Evolutionary conservation across 1,140 invertebrate species (phyloP), one percentile per base, ranked within the genome.

Genomic region (Camponotus pennsylvanicus): DNA sequence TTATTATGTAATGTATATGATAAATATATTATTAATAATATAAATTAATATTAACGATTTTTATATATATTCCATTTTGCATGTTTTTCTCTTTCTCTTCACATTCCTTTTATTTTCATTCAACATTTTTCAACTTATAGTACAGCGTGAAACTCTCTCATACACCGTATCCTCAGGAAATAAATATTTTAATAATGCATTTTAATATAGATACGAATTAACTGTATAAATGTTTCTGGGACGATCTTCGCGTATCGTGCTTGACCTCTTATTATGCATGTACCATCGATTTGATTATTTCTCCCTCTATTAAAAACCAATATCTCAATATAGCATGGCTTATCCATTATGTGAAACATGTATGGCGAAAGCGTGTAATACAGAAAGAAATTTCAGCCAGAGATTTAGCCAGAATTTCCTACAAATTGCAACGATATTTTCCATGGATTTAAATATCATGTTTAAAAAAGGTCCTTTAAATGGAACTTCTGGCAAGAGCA

Each of bases 161-260:
- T 77, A 89, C 88, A 89, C 77, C 76, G 37, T 49, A 57, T 76
- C 71, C 55, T 61, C 64, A 77, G 59, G 57, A 67, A 66, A 89
- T 86, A 78, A 76, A 82, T 63, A 55, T 27, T 66, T 64, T 55
- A 45, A 75, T 52, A 52, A 85, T 66, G 69, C 69, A 64, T 78
- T 85, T 15, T 49, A 34, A 78, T 64, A 49, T 78, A 55, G 40
- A 40, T 21, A 57, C 34, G 13, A 69, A 86, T 75, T 32, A 66
- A 66, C 49, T 15, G 4, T 52, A 73, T 34, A 69, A 82, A 78
- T 76, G 88, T 90, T 93, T 93, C 93, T 95, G 93, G 94, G 93
- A 94, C 93, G 89, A 94, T 93, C 93, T 95, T 94, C 93, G 92
- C 86, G 86, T 80, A 89, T 93, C 71, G 86, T 87, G 88, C 85